phyloP scores from a whole-genome alignment of 2,888 invertebrate species.

The Thelaira solivaga region DNA sequence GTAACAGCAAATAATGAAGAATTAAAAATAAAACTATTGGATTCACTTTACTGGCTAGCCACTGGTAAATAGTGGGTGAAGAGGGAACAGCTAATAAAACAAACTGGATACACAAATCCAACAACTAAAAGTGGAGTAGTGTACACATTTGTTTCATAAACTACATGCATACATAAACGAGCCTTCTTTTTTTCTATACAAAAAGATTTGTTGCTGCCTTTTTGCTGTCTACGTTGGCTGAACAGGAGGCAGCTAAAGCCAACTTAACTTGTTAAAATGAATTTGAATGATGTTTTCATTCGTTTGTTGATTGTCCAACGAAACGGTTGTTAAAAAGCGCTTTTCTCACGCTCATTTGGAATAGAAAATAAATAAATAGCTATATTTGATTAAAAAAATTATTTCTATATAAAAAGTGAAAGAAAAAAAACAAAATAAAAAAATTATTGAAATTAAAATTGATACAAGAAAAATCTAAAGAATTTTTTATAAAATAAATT shows the following conservation, averaged over 20 bases:
- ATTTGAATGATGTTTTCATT: slow-evolving; percentile 70
- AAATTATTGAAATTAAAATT: too few species aligned
- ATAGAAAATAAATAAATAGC: slow-evolving; percentile 5
- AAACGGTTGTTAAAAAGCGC: slow-evolving; percentile 68
- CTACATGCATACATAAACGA: slow-evolving; percentile 41
- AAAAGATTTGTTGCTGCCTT: slow-evolving; percentile 32
- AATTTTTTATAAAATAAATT: too few species aligned
- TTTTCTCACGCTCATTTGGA: slow-evolving; percentile 32
- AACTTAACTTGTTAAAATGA: slow-evolving; percentile 58
- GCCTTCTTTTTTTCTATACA: slow-evolving; percentile 54
- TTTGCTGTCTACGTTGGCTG: slow-evolving; percentile 41
- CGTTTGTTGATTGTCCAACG: slow-evolving; percentile 76
- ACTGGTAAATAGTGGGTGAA: slow-evolving; percentile 13
- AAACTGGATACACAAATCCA: slow-evolving; percentile 1
- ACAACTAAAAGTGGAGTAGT: background rate
- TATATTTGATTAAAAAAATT: background rate
- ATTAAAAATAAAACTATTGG: background rate
- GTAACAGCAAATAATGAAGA: background rate
- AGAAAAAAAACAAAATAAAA: background rate
- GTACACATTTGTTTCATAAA: background rate
- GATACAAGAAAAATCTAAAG: too few species aligned
- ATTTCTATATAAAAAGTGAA: slow-evolving; percentile 2
- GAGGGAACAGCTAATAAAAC: too few species aligned
- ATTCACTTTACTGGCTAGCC: too few species aligned
- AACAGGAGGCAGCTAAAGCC: slow-evolving; percentile 34